Percentiles rank a stretch among this genome's conserved stretches.
phyloP scores from a whole-genome alignment of 2,888 invertebrate genomes.

The Ceratothoa steindachneri region DNA sequence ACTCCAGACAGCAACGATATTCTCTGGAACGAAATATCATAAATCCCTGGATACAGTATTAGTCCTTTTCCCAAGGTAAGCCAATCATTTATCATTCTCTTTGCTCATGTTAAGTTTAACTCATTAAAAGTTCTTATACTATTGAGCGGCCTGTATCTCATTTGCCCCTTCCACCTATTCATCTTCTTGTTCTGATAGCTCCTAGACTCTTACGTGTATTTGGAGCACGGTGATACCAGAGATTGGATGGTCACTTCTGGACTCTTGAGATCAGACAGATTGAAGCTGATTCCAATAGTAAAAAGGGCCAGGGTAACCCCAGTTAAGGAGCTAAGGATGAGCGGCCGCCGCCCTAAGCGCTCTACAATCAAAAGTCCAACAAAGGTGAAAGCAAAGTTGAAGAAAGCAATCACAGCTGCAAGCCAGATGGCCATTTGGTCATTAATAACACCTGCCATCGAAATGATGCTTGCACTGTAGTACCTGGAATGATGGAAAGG shows the following conservation, averaged over 20 bases:
- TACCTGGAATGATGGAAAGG: slow-evolving; percentile 52
- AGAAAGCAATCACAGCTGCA: slow-evolving; percentile 53
- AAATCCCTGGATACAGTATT: no score
- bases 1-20: no score
- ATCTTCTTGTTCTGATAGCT: no score
- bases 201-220: slow-evolving; percentile 43
- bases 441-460: slow-evolving; percentile 51
- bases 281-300: slow-evolving; percentile 55
- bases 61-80: no score
- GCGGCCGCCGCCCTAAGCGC: slow-evolving; percentile 54
- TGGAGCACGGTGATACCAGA: slow-evolving; percentile 20
- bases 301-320: slow-evolving; percentile 54
- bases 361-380: slow-evolving; percentile 57
- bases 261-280: slow-evolving; percentile 52
- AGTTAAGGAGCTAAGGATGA: slow-evolving; percentile 51
- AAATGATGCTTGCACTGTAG: slow-evolving; percentile 58
- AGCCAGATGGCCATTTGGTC: slow-evolving; percentile 56
- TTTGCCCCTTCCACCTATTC: no score
- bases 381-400: slow-evolving; percentile 57
- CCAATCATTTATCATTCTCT: no score
- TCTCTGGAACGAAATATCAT: no score
- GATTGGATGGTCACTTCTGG: slow-evolving; percentile 50
- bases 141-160: no score
- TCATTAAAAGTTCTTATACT: no score
- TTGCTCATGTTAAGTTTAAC: no score